Conservation (phyloP, 2,113 vertebrate genomes). For the Macrotus californicus region DNA sequence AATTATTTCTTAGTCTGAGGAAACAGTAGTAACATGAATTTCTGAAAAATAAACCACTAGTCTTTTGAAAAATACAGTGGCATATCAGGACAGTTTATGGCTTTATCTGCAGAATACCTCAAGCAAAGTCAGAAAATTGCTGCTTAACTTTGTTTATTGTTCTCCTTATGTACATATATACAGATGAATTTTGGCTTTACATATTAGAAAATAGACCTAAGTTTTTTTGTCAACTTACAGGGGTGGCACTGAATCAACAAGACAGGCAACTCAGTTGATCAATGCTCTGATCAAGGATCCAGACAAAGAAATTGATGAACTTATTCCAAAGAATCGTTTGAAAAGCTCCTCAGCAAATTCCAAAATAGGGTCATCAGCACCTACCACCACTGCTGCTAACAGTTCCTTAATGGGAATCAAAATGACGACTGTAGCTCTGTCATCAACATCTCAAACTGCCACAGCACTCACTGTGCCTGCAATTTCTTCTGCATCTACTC, state of each 20-base stretch:
- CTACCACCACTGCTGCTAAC: conserved; percentile 85
- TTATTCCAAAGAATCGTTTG: conserved; percentile 98
- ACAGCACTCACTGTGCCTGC: conserved; percentile 85
- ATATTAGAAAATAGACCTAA: neutral
- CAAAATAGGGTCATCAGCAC: conserved; percentile 83
- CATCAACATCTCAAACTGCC: conserved; percentile 88
- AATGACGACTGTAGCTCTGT: conserved; percentile 90
- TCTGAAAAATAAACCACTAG: neutral
- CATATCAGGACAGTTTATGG: neutral
- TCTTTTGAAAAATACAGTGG: neutral
- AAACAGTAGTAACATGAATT: conserved; percentile 28
- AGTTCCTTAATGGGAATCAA: conserved; percentile 90
- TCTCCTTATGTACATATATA: neutral
- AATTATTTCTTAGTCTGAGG: neutral
- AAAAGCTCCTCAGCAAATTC: conserved; percentile 91
- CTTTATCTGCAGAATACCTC: neutral
- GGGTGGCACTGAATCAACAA: conserved; percentile 97
- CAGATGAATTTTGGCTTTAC: neutral
- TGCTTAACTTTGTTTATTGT: neutral
- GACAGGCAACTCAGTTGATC: conserved; percentile 97
- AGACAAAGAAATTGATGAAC: conserved; percentile 98
- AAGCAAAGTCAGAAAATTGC: neutral
- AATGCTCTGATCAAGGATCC: conserved; percentile 99
- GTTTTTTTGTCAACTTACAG: conserved; percentile 70
- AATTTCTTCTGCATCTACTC: conserved; percentile 84